These are phyloP conservation scores for Gadus macrocephalus DNA, from an alignment of 2,113 vertebrate species.

Conservation along the genomic window DNA sequence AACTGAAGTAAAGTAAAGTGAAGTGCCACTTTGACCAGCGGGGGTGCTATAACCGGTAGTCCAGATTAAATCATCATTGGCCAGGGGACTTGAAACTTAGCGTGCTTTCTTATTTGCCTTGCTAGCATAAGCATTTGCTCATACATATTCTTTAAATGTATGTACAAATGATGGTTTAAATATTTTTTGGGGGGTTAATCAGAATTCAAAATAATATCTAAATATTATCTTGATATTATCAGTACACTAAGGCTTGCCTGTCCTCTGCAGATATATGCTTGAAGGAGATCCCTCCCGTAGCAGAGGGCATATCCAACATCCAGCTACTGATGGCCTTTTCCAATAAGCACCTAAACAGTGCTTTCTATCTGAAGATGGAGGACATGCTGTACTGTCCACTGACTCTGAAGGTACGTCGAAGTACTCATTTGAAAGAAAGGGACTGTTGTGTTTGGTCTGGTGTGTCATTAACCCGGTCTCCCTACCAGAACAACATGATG, in stretches of 20 bases:
- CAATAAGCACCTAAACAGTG: constrained; percentile 83
- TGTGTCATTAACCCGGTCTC: constrained; percentile 4
- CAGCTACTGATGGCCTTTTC: constrained; percentile 87
- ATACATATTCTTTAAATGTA: too few relatives aligned
- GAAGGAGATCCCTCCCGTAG: constrained; percentile 86
- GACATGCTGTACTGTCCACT: constrained; percentile 89
- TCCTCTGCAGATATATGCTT: constrained; percentile 84
- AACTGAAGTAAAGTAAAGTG: too few relatives aligned
- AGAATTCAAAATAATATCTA: too few relatives aligned
- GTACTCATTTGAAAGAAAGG: neutral
- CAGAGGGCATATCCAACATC: constrained; percentile 91
- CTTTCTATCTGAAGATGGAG: constrained; percentile 87
- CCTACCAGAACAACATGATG: constrained; percentile 84
- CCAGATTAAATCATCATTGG: too few relatives aligned
- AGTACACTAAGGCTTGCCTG: neutral
- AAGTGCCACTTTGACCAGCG: too few relatives aligned
- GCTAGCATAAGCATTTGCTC: too few relatives aligned
- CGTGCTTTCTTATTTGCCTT: too few relatives aligned
- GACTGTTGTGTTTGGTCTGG: neutral
- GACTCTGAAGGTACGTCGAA: constrained; percentile 83
- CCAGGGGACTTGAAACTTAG: too few relatives aligned
- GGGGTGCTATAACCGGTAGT: too few relatives aligned
- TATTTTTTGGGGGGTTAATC: too few relatives aligned
- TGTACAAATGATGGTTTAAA: too few relatives aligned
- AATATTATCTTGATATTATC: neutral